Evolutionary conservation across 2,888 invertebrate genomes (phyloP).

Genomic region (Caenorhabditis japonica): DNA sequence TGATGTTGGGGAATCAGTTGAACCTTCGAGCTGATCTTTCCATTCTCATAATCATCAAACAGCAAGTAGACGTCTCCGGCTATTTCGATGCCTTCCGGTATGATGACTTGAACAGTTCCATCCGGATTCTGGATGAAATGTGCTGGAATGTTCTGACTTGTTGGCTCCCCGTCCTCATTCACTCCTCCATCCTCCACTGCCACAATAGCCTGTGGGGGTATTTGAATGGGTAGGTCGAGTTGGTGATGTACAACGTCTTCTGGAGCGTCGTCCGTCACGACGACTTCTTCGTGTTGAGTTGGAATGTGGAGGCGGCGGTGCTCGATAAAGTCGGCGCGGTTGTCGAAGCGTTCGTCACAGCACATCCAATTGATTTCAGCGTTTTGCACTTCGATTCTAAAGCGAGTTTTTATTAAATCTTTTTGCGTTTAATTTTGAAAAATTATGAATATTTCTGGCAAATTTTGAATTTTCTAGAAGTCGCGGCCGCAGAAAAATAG

Average conservation of each 20-base stretch:
- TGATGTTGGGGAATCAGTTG: constrained; percentile 8
- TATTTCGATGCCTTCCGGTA: constrained; percentile 32
- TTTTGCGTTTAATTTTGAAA: no score
- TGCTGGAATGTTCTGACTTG: constrained; percentile 12
- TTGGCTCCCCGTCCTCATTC: constrained; percentile 11
- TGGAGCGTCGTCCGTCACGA: constrained; percentile 1
- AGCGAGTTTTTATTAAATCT: no score
- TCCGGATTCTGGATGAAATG: constrained; percentile 45
- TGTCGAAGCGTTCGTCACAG: constrained; percentile 58
- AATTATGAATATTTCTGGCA: no score
- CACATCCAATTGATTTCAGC: constrained; percentile 64
- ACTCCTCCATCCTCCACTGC: constrained; percentile 7
- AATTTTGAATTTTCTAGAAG: no score
- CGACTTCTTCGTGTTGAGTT: constrained; percentile 26
- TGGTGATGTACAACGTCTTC: not conserved
- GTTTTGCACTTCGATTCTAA: constrained; percentile 55
- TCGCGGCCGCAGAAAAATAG: no score
- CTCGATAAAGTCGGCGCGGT: constrained; percentile 45
- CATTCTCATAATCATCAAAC: constrained; percentile 11
- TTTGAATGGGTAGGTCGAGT: no score
- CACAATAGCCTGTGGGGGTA: constrained; percentile 5
- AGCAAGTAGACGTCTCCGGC: constrained; percentile 14
- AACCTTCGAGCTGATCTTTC: constrained; percentile 3
- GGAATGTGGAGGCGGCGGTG: constrained; percentile 46
- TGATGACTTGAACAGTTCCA: constrained; percentile 47